phyloP scores from a whole-genome alignment of 1,140 invertebrate genomes.

The Rhopalosiphum maidis region DNA sequence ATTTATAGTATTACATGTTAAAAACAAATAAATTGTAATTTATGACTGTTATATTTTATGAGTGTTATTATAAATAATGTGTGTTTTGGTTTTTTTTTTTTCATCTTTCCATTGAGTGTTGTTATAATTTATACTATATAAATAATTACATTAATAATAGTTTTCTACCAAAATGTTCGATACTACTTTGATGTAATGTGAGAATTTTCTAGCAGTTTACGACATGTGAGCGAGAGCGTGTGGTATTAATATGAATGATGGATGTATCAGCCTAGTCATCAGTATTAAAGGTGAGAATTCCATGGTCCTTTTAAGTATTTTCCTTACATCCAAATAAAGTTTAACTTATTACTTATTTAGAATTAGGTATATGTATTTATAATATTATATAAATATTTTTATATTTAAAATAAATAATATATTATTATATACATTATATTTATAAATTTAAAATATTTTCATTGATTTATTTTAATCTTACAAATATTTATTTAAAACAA shows the following conservation, averaged over 20 bases:
- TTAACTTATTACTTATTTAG: background rate
- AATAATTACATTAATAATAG: conserved; percentile 31
- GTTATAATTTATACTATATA: conserved; percentile 37
- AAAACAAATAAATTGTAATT: conserved; percentile 50
- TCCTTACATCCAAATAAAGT: conserved; percentile 21
- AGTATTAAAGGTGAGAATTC: conserved; percentile 50
- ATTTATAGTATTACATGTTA: conserved; percentile 48
- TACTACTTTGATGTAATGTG: conserved; percentile 49
- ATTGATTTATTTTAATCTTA: background rate
- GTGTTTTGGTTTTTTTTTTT: conserved; percentile 50
- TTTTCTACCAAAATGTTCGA: conserved; percentile 48
- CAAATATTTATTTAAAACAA: no score
- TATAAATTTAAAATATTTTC: background rate
- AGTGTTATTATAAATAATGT: conserved; percentile 54
- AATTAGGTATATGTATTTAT: background rate
- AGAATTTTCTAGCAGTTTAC: conserved; percentile 53
- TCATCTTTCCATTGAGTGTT: conserved; percentile 18
- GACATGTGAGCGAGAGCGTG: conserved; percentile 53
- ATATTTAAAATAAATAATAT: no score
- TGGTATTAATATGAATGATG: conserved; percentile 48
- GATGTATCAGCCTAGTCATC: conserved; percentile 50
- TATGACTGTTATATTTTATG: conserved; percentile 51
- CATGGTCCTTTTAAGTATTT: conserved; percentile 21
- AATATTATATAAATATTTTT: no score
- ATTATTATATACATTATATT: no score